phyloP scores from a whole-genome alignment of 1,140 invertebrate genomes.

The Sinonovacula constricta region DNA sequence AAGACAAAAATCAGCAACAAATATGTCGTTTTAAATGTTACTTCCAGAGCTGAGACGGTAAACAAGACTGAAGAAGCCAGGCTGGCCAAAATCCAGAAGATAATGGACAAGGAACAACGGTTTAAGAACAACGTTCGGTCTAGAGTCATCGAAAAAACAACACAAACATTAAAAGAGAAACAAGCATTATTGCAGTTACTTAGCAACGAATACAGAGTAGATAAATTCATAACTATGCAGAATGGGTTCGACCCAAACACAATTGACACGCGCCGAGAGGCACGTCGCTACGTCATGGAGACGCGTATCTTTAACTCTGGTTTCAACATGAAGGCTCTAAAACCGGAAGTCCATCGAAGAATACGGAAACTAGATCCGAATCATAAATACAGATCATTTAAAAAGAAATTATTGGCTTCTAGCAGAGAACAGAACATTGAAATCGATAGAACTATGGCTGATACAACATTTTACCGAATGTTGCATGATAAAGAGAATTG shows the following conservation, averaged over 20 bases:
- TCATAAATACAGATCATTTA: constrained; percentile 37
- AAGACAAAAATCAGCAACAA: too few relatives aligned
- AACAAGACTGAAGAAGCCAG: constrained; percentile 44
- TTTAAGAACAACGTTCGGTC: constrained; percentile 19
- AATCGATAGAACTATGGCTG: constrained; percentile 20
- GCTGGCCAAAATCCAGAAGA: constrained; percentile 4
- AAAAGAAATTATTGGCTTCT: constrained; percentile 32
- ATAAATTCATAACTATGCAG: constrained; percentile 50
- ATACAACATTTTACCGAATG: constrained; percentile 31
- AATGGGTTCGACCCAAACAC: constrained; percentile 17
- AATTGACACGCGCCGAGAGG: constrained; percentile 18
- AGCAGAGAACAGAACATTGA: constrained; percentile 21
- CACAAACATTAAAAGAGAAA: constrained; percentile 38
- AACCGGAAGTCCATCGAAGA: constrained; percentile 36
- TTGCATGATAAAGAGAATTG: constrained; percentile 36
- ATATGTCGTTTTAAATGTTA: too few relatives aligned
- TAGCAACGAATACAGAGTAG: constrained; percentile 35
- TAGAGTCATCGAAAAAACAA: constrained; percentile 30
- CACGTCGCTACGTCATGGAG: constrained; percentile 42
- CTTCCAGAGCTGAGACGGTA: constrained; percentile 26
- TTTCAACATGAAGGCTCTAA: constrained; percentile 48
- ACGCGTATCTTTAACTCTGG: constrained; percentile 49
- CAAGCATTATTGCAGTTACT: constrained; percentile 29
- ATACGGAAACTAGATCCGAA: constrained; percentile 42
- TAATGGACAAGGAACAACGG: constrained; percentile 44